A percentile compares a stretch with the other conserved stretches of the same genome.
These are phyloP conservation scores for Oopsacas minuta DNA, from an alignment of 37 sponge, comb jelly and placozoan species.

Conservation along the genomic window DNA sequence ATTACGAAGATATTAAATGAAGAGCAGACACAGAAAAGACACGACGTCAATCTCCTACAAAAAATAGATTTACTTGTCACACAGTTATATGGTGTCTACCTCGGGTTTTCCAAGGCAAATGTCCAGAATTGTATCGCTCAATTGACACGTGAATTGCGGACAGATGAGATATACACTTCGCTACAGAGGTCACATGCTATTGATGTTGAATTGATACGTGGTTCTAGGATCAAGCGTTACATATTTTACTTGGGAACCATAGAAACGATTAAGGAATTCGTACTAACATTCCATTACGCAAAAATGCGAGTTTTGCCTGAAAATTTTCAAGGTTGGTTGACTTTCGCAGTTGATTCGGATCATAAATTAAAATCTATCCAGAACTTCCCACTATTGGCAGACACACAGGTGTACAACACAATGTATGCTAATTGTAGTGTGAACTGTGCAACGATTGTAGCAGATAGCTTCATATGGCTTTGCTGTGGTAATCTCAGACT, in stretches of 20 bases:
- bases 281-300: background rate
- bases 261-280: background rate
- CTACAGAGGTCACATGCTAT: background rate
- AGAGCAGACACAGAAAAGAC: background rate
- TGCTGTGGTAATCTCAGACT: background rate
- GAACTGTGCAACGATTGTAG: background rate
- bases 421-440: conserved; percentile 20
- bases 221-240: background rate
- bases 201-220: background rate
- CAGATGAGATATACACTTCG: background rate
- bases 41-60: background rate
- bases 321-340: conserved; percentile 1
- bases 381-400: background rate
- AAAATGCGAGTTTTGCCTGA: background rate
- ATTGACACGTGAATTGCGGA: background rate
- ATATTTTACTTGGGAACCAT: background rate
- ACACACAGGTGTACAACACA: background rate
- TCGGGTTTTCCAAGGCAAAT: background rate
- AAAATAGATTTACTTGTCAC: background rate
- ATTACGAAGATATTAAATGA: background rate
- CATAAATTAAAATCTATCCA: background rate
- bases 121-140: background rate
- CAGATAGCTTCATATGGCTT: background rate
- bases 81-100: background rate
- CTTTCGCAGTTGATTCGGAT: background rate